phyloP scores from a whole-genome alignment of 2,888 invertebrate genomes.

The Plutella xylostella region DNA sequence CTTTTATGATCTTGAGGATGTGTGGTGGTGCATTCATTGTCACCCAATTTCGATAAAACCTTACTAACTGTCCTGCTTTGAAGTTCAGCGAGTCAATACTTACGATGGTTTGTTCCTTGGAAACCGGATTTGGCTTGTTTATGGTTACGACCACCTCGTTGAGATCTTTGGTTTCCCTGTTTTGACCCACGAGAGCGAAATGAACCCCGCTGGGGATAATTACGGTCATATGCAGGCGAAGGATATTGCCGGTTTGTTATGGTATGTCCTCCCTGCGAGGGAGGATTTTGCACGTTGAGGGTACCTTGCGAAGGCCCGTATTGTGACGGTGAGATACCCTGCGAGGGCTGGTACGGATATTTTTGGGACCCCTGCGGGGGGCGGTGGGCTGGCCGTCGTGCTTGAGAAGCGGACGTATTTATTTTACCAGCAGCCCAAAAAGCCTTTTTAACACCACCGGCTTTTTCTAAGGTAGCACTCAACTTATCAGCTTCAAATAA shows the following conservation, averaged over 20 bases:
- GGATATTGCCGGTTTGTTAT: background rate
- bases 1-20: constrained; percentile 11
- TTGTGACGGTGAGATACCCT: background rate
- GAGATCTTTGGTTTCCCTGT: background rate
- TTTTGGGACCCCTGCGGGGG: background rate
- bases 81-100: constrained; percentile 7
- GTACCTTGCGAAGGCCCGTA: background rate
- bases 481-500: background rate
- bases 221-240: background rate
- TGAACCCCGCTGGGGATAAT: background rate
- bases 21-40: constrained; percentile 11
- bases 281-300: background rate
- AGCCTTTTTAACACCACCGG: constrained; percentile 2
- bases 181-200: background rate
- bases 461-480: constrained; percentile 7
- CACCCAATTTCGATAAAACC: constrained; percentile 10
- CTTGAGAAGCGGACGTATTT: background rate
- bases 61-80: background rate
- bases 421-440: background rate
- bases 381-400: background rate
- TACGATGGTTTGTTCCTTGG: background rate
- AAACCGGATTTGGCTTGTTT: constrained; percentile 2
- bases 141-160: background rate
- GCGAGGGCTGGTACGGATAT: background rate
- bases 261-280: constrained; percentile 11